Evolutionary conservation across 2,888 invertebrate genomes (phyloP), one percentile per base, ranked within the genome.

Genomic region (Eupeodes luniger): DNA sequence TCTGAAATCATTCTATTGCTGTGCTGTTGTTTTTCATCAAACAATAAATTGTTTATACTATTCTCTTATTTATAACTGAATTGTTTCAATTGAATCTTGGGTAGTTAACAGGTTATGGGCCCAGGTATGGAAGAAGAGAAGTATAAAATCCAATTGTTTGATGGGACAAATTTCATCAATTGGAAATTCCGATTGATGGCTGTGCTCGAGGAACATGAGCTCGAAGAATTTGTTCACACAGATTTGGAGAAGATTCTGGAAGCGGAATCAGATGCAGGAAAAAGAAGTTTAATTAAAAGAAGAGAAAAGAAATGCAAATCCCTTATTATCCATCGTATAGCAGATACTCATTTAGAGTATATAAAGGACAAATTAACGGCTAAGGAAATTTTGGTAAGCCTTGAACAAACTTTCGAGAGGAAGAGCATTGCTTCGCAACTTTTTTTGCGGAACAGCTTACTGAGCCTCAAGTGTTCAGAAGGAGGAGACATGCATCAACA

Each of bases 401-500:
- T 19, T 19, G 19, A 19, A 19, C 19, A 19, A 19, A 19, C 19
- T 19, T 19, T 19, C 19, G 19, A 19, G 19, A 19, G 10, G 5
- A 4, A 14, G 14, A 19, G 19, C 19, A 19, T 19, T 19, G 19
- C 19, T 19, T 19, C 19, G 19, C 19, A 19, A 19, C 1, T 19
- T n/a, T 55, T 55, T 55, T n/a, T n/a, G 4, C 7, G 55, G 10
- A 61, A 36, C 14, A 44, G 44, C 19, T 19, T n/a, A 44, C 47
- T 16, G 16, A 44, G 11, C 47, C 64, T 7, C 11, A 64, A 64
- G 16, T 64, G 19, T 12, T 4, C 27, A 5, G 19, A 66, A 66
- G 47, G 47, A 7, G 66, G 47, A 62, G 27, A 47, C 19, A 19
- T 66, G 27, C 47, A 47, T 49, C 11, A 66, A 27, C 66, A 66